A percentile compares a stretch with the other conserved stretches of the same genome.
These are phyloP conservation scores for Reticulitermes lucifugus DNA, from an alignment of 2,888 invertebrate species.

Conservation along the genomic window DNA sequence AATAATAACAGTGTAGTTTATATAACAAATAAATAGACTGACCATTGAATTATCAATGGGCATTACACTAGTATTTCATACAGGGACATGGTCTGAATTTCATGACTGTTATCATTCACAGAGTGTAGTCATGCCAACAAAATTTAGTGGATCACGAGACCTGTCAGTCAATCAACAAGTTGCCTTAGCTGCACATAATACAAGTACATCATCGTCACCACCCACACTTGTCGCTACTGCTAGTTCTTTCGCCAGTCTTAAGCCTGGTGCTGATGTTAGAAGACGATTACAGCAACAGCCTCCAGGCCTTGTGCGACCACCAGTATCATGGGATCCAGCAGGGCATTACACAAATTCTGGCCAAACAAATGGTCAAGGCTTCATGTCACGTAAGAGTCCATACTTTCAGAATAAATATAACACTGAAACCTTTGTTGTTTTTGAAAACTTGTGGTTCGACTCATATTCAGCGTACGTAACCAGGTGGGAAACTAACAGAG, in stretches of 20 bases:
- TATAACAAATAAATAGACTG: no score
- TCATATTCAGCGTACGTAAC: no score
- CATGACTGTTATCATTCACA: background rate
- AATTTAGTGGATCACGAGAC: no score
- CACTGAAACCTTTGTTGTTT: background rate
- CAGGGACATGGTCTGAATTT: no score
- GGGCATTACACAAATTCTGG: background rate
- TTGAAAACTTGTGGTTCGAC: no score
- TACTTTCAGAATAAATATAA: background rate
- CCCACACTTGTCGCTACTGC: background rate
- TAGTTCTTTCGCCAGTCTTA: background rate
- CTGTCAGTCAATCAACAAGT: no score
- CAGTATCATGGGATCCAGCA: background rate
- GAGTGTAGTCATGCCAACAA: background rate
- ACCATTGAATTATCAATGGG: no score
- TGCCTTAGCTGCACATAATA: no score
- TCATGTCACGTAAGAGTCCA: constrained; percentile 1
- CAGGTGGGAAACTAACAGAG: no score
- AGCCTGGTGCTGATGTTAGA: constrained; percentile 12
- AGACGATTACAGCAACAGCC: background rate
- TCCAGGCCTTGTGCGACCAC: background rate
- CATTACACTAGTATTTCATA: no score
- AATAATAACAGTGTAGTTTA: no score
- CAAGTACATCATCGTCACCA: background rate
- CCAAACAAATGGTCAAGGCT: constrained; percentile 14